Base-by-base conservation (phyloP, 1,140 invertebrate species). In the Drosophila prosaltans region DNA sequence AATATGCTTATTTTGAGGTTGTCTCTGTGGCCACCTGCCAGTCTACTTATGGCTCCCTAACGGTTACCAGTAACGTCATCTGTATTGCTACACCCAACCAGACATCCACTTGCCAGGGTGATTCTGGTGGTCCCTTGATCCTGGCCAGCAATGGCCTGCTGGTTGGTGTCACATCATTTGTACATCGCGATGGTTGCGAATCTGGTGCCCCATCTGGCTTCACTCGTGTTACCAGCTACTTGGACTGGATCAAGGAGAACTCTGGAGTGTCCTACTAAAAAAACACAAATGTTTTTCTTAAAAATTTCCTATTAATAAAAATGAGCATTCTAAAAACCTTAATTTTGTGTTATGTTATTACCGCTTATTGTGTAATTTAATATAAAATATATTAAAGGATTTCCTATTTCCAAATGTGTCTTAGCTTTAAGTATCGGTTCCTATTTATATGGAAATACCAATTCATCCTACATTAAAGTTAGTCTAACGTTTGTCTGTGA, bases 111-210 rank as follows among this genome's bases (percentile, higher is more conserved):
- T 84, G 76, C 45, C 63, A 61, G n/a, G 75, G 62, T 0, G 79
- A 83, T 16, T 79, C 69, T 7, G 79, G 80, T 11, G 76, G 76
- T 5, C 63, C 80, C 1, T 8, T 81, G 62, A 71, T 80, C 10
- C 21, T 81, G 7, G n/a, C 11, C 16, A 58, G 69, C 21, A 67
- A 51, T 8, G 80, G 57, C 1, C 57, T 72, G 1, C 40, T 72
- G 11, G 45, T 93, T 51, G 93, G 93, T 8, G 78, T 93, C 11
- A 91, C 83, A 16, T 93, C 92, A 0, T 93, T 93, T 68, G 91
- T 86, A 2, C 76, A 90, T 1, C 1, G 8, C 0, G 72, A 71
- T 10, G 91, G 92, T 43, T 94, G 93, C 64, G 76, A 91, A 32
- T 69, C 64, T 3, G 93, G 93, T 0, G 73, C 73, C 40, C 93